Conservation (phyloP, 2,797 vertebrate genomes). For the Scolopax bukidnonensis region DNA sequence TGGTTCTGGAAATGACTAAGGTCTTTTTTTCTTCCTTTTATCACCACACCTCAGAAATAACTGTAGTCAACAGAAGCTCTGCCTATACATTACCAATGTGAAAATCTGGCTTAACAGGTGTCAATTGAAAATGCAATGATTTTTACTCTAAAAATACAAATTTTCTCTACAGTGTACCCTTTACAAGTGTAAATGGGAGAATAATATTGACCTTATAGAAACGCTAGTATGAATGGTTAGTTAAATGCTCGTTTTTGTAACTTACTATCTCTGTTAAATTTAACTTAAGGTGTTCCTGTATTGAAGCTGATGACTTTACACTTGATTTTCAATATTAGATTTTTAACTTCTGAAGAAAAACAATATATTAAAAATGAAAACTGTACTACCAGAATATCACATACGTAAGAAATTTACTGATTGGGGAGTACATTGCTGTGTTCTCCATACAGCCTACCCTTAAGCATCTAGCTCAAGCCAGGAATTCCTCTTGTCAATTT, state of each 20-base stretch:
- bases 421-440: not conserved
- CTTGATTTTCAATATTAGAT: not conserved
- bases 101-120: not conserved
- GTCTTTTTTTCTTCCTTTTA: not conserved
- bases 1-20: not conserved
- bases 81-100: not conserved
- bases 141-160: not conserved
- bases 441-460: not conserved
- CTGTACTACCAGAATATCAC: not conserved
- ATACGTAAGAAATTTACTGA: not conserved
- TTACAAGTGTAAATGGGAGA: not conserved
- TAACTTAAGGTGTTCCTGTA: not conserved
- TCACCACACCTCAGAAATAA: not conserved
- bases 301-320: not conserved
- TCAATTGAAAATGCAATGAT: not conserved
- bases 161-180: not conserved
- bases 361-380: not conserved
- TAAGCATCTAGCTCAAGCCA: not conserved
- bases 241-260: not conserved
- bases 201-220: not conserved
- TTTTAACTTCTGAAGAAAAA: not conserved
- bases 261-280: not conserved
- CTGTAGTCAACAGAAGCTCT: not conserved
- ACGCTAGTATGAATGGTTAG: not conserved
- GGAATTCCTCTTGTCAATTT: not conserved